Evolutionary conservation across 1,140 invertebrate genomes (phyloP), one percentile per base, ranked within the genome.

Genomic region (Dreissena polymorpha): DNA sequence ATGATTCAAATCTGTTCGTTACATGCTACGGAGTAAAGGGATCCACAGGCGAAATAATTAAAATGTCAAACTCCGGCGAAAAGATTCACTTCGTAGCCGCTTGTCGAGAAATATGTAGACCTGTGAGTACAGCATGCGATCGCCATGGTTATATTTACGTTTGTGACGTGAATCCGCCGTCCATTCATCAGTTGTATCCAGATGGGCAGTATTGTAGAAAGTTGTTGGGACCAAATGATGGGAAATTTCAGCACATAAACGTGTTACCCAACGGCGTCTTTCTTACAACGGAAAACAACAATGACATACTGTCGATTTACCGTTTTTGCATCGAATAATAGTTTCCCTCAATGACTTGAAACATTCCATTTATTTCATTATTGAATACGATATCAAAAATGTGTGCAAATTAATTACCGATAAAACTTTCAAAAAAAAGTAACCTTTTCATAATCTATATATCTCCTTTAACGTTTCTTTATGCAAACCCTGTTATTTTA

Each of bases 241-340:
- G 78, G 60, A 80, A 80, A n/a, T 80, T 80, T 60, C 78, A 80
- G 16, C 78, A 80, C 64, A 60, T 80, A 3, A 80, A 71, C 49
- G 70, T 80, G 55, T 16, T 72, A 49, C 27, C 39, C 39, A 39
- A 39, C 39, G 39, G 39, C 39, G 39, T 39, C 3, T 39, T 39
- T 39, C 39, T 39, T 5, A 39, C 39, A 39, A 39, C 39, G 39
- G 39, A 39, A 39, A 39, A 39, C 39, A 39, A 39, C 39, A 39
- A 39, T 39, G 39, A 39, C 39, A 8, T 39, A 39, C 39, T 39
- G 39, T 39, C 39, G 8, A 39, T 39, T 39, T 39, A 39, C 39
- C 39, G 39, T 39, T 39, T 39, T 39, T 39, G 39, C 2, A 39
- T 39, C 39, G 2, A 39, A 39, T 39, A 39, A 39, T 39, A 39